Evolutionary conservation across 1,140 invertebrate genomes (phyloP), one percentile per base, ranked within the genome.

Genomic region (Megathymus violae): DNA sequence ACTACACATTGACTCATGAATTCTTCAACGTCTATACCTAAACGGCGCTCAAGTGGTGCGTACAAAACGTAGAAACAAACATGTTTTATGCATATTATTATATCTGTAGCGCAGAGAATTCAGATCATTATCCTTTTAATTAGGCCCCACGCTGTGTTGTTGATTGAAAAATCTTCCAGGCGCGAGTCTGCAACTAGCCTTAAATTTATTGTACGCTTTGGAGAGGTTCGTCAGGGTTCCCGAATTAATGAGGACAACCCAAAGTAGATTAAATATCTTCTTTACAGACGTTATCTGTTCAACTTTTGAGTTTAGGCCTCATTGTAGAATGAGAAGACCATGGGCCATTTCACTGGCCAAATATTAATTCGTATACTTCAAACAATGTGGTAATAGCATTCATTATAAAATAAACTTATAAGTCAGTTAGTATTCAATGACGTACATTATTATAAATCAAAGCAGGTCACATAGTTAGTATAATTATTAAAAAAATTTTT

Each of bases 111-210:
- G 34, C 31, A 19, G 48, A 72, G 59, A 52, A 71, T 65, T 47
- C 67, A 67, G 64, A 74, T 82, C 77, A 81, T 84, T 84, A 84
- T 80, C 76, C 60, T 70, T 81, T 75, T 86, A 82, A 84, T 84
- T 80, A 78, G 76, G 70, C 47, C 11, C 62, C 84, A 80, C 43
- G 76, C 82, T 87, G 84, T 16, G 84, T 52, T 4, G 69, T 27
- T 78, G 80, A 87, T 87, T 87, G 80, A 87, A 87, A 84, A 86
- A 79, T 78, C 71, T 77, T 59, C 19, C 52, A 66, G 48, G 48
- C 65, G 47, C 52, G 50, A 31, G 47, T 61, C 16, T 47, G 11
- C 25, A 64, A 34, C 67, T 61, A 64, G 46, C 47, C 22, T 56
- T 79, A 64, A 73, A 66, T 69, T 50, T 74, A 76, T 74, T 67